Conservation (phyloP, 2,888 invertebrate species). For the Diarsia brunnea region DNA sequence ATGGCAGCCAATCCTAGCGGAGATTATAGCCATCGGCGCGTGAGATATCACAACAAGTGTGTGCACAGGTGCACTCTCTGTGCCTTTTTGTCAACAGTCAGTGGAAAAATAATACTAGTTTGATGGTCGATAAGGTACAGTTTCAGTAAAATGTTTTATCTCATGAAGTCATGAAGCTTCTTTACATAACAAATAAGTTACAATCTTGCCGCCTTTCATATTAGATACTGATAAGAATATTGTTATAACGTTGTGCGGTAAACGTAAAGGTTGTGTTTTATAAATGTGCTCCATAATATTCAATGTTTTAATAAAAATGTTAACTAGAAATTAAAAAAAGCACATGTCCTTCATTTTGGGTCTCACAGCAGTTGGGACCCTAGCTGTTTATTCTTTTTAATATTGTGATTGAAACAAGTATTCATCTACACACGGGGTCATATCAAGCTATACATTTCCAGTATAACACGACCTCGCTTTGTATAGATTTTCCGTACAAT, state of each 20-base stretch:
- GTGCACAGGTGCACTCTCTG: no score
- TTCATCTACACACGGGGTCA: not conserved
- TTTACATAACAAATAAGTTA: slow-evolving; percentile 2
- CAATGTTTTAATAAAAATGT: not conserved
- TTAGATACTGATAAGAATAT: slow-evolving; percentile 15
- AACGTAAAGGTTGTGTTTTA: slow-evolving; percentile 13
- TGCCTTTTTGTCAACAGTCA: not conserved
- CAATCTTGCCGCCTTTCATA: slow-evolving; percentile 16
- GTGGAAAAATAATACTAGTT: not conserved
- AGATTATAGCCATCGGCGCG: not conserved
- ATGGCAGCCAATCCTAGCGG: not conserved
- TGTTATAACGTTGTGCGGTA: not conserved
- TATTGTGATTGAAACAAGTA: not conserved
- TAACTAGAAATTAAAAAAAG: no score
- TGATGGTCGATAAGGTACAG: not conserved
- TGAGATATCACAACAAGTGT: no score
- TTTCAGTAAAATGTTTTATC: slow-evolving; percentile 15
- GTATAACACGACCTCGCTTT: no score
- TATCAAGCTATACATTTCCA: no score
- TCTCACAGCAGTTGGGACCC: no score
- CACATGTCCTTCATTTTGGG: no score
- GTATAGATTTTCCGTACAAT: no score
- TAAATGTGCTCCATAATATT: not conserved
- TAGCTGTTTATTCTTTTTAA: not conserved
- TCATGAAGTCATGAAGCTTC: not conserved